phyloP scores from a whole-genome alignment of 2,888 invertebrate species.

The Eilema caniola region DNA sequence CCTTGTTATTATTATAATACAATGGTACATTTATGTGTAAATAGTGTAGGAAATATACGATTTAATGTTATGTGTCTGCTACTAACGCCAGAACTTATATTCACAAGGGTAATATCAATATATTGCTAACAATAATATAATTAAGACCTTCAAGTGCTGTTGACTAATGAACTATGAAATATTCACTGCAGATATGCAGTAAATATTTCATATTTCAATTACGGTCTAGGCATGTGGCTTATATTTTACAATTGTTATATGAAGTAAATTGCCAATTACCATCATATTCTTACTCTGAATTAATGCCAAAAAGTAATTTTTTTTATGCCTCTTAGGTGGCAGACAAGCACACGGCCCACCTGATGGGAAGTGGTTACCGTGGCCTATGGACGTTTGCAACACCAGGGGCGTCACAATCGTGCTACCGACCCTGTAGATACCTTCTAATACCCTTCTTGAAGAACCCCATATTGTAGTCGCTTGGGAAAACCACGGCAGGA shows the following conservation, averaged over 20 bases:
- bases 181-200: background rate
- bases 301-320: too few species aligned
- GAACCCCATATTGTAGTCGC: too few species aligned
- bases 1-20: background rate
- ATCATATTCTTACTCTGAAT: background rate
- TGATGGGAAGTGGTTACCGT: too few species aligned
- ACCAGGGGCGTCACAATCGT: too few species aligned
- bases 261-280: background rate
- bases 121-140: constrained; percentile 16
- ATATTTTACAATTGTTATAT: constrained; percentile 6
- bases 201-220: constrained; percentile 20
- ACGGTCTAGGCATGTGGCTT: background rate
- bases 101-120: background rate
- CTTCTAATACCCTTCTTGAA: too few species aligned
- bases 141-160: background rate
- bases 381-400: too few species aligned
- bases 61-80: background rate
- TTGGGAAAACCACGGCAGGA: too few species aligned
- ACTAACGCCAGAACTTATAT: constrained; percentile 13
- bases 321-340: too few species aligned
- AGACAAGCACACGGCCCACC: too few species aligned
- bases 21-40: background rate
- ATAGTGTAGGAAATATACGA: too few species aligned
- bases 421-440: too few species aligned
- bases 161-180: too few species aligned